A percentile compares a stretch with the other conserved stretches of the same genome.
Conservation (phyloP, 1,140 invertebrate species). For the Delia radicum region DNA sequence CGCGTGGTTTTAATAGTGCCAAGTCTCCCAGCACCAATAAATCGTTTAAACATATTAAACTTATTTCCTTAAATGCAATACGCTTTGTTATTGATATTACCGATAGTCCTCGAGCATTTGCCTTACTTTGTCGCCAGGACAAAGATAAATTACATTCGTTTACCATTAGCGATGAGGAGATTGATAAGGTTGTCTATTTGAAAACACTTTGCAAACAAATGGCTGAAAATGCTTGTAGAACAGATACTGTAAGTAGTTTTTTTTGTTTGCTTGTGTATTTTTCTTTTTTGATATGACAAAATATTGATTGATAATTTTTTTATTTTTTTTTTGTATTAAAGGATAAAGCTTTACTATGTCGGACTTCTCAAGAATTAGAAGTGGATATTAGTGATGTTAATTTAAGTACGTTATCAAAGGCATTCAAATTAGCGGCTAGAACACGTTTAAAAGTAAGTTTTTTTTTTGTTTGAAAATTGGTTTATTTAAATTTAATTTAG, state of each 20-base stretch:
- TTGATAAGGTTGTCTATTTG: conserved; percentile 78
- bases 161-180: conserved; percentile 76
- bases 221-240: conserved; percentile 81
- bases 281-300: too few relatives aligned
- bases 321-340: conserved; percentile 28
- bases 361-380: conserved; percentile 76
- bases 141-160: conserved; percentile 89
- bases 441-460: conserved; percentile 74
- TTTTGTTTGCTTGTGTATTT: background rate
- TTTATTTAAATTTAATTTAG: too few relatives aligned
- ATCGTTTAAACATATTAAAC: conserved; percentile 86
- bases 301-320: background rate
- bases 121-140: conserved; percentile 76
- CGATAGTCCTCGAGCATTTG: conserved; percentile 88
- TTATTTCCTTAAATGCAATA: conserved; percentile 83
- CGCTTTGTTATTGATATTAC: conserved; percentile 82
- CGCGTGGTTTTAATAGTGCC: conserved; percentile 69
- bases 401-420: conserved; percentile 81
- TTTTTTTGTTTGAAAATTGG: background rate
- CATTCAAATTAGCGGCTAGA: conserved; percentile 79
- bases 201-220: conserved; percentile 82
- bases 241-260: conserved; percentile 70
- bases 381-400: conserved; percentile 82
- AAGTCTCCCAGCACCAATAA: conserved; percentile 72
- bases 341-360: conserved; percentile 59